These are phyloP conservation scores for Andrena fulva DNA, from an alignment of 2,888 invertebrate genomes.

Conservation along the genomic window DNA sequence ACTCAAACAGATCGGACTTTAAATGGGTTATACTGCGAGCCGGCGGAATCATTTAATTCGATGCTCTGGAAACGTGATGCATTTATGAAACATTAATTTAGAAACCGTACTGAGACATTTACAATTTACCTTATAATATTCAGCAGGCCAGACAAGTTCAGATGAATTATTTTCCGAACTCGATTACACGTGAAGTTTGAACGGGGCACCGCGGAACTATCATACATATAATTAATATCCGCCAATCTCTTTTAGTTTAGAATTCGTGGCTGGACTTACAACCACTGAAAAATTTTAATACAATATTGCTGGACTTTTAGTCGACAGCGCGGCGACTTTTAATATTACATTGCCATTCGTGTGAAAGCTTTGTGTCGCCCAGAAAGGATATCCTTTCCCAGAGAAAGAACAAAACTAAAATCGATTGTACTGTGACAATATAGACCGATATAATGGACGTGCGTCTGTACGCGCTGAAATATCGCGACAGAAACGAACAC, in stretches of 20 bases:
- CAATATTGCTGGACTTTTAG: neutral
- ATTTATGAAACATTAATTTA: slow-evolving; percentile 25
- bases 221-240: no score
- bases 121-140: neutral
- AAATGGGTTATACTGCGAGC: slow-evolving; percentile 10
- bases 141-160: neutral
- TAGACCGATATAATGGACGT: neutral
- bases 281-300: no score
- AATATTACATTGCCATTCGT: neutral
- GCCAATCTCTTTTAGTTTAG: no score
- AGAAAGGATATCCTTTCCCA: neutral
- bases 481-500: slow-evolving; percentile 7
- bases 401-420: slow-evolving; percentile 6
- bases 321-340: neutral
- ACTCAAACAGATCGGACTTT: slow-evolving; percentile 21
- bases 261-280: no score
- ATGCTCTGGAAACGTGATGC: neutral
- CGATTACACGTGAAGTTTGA: neutral
- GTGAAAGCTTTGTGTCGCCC: neutral
- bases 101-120: neutral
- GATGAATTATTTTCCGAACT: slow-evolving; percentile 27
- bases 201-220: no score
- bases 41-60: slow-evolving; percentile 9
- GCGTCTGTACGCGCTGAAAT: neutral
- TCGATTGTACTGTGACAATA: neutral